Conservation (phyloP, 2,888 invertebrate species). For the Apodemia mormo region DNA sequence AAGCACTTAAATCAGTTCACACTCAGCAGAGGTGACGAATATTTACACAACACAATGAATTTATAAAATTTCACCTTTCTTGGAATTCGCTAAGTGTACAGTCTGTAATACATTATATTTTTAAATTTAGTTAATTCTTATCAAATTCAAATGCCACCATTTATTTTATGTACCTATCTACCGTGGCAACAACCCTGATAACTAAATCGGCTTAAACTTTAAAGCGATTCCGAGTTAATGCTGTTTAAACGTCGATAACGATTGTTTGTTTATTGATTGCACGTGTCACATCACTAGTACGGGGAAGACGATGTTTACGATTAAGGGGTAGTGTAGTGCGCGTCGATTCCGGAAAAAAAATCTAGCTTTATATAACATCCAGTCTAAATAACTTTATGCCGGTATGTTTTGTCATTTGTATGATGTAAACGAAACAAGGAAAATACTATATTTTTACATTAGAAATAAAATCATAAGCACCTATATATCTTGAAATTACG, state of each 20-base stretch:
- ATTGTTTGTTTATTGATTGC: constrained; percentile 28
- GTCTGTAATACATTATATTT: too few species aligned
- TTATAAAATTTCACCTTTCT: too few species aligned
- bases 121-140: too few species aligned
- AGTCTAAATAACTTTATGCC: too few species aligned
- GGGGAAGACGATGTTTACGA: constrained; percentile 19
- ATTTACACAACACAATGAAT: too few species aligned
- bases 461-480: too few species aligned
- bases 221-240: background rate
- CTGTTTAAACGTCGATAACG: constrained; percentile 25
- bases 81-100: too few species aligned
- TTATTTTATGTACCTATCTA: background rate
- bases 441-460: background rate
- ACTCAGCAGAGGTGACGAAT: too few species aligned
- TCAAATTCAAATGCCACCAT: too few species aligned
- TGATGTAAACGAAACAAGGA: background rate
- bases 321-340: background rate
- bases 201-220: background rate
- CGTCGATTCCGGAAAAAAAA: background rate
- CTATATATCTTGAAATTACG: too few species aligned
- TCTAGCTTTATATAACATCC: background rate
- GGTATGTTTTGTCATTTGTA: background rate
- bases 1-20: too few species aligned
- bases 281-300: constrained; percentile 28
- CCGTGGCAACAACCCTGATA: background rate